phyloP scores from a whole-genome alignment of 2,888 invertebrate genomes.

The Apamea epomidion region DNA sequence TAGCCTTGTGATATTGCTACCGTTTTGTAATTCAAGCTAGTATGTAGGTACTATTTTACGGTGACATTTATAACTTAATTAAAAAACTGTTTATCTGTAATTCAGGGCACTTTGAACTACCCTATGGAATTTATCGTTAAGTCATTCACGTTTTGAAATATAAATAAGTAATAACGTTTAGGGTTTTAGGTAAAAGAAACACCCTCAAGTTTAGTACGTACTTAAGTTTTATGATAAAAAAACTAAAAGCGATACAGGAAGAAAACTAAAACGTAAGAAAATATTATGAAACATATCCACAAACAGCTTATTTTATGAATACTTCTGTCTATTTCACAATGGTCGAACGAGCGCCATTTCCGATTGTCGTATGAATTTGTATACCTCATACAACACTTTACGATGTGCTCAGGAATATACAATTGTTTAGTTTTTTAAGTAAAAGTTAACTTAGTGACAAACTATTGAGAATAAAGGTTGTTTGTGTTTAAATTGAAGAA shows the following conservation, averaged over 20 bases:
- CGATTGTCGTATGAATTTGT: conserved; percentile 48
- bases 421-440: conserved; percentile 44
- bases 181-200: not conserved
- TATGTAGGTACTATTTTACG: too few relatives aligned
- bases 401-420: conserved; percentile 41
- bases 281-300: conserved; percentile 24
- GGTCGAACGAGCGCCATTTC: conserved; percentile 41
- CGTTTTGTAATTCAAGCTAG: conserved; percentile 7
- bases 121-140: not conserved
- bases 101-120: not conserved
- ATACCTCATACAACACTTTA: conserved; percentile 50
- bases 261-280: conserved; percentile 14
- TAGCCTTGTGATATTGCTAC: not conserved
- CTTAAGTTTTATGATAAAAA: not conserved
- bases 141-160: not conserved
- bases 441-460: conserved; percentile 15
- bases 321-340: conserved; percentile 55
- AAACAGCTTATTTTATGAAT: conserved; percentile 41
- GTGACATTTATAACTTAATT: not conserved
- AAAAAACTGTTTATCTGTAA: not conserved
- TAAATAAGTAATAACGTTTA: not conserved
- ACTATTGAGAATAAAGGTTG: not conserved
- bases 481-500: not conserved
- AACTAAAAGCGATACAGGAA: conserved; percentile 23
- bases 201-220: not conserved